These are phyloP conservation scores for Leptopilina boulardi DNA, from an alignment of 1,140 invertebrate genomes.

Conservation along the genomic window DNA sequence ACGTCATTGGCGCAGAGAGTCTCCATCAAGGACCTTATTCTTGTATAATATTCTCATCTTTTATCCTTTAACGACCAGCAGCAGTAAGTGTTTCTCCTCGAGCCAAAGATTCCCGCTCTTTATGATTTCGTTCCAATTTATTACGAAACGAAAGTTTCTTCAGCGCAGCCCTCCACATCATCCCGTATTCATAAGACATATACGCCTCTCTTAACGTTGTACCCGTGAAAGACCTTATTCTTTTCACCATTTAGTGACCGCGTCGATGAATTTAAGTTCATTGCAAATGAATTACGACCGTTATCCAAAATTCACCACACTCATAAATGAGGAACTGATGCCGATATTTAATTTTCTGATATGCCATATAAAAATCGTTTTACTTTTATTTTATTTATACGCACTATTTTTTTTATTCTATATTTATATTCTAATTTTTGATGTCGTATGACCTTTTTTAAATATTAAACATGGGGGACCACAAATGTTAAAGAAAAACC, in stretches of 20 bases:
- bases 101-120: constrained; percentile 41
- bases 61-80: constrained; percentile 55
- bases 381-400: too few species aligned
- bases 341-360: constrained; percentile 28
- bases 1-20: constrained; percentile 34
- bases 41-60: constrained; percentile 57
- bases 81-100: constrained; percentile 24
- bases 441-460: too few species aligned
- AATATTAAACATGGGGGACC: too few species aligned
- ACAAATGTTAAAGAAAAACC: too few species aligned
- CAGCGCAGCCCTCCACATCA: constrained; percentile 41
- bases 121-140: constrained; percentile 50
- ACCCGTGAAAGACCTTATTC: constrained; percentile 14
- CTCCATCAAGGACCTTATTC: constrained; percentile 43
- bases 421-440: too few species aligned
- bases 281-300: constrained; percentile 40
- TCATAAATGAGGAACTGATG: constrained; percentile 8
- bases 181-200: constrained; percentile 40
- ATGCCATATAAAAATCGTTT: neutral
- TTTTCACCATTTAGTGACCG: constrained; percentile 23
- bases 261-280: constrained; percentile 37
- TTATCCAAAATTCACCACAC: constrained; percentile 28
- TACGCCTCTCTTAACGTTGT: constrained; percentile 4
- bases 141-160: constrained; percentile 44
- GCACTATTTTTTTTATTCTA: too few species aligned